Conservation (phyloP, 2,797 vertebrate species). For the Octomys mimax region DNA sequence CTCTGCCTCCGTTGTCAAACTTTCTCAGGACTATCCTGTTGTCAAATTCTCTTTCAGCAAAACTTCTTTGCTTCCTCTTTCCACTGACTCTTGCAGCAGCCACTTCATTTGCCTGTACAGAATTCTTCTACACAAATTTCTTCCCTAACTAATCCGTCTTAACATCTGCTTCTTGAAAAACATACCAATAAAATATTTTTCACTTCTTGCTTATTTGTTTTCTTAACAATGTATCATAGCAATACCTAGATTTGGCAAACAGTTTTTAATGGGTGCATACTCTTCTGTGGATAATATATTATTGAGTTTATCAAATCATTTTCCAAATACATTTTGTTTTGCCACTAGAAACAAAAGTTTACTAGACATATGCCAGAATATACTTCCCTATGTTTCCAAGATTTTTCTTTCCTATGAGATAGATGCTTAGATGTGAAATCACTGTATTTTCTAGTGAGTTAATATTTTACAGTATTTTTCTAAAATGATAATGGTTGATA, state of each 20-base stretch:
- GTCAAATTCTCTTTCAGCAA: background rate
- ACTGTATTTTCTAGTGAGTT: background rate
- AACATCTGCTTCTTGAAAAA: background rate
- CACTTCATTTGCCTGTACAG: background rate
- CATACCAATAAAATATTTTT: background rate
- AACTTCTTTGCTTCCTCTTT: background rate
- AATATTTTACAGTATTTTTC: background rate
- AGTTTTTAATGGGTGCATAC: background rate
- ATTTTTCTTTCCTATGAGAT: background rate
- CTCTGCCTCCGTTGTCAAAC: background rate
- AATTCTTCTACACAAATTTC: background rate
- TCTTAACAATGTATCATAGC: background rate
- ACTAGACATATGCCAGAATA: background rate
- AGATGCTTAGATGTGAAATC: background rate
- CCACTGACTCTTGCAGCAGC: background rate
- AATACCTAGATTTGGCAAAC: background rate
- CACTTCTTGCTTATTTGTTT: background rate
- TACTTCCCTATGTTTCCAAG: background rate
- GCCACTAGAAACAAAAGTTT: background rate
- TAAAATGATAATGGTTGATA: background rate
- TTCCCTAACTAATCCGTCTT: background rate
- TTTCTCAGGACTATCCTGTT: background rate
- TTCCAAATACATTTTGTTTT: background rate
- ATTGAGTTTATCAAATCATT: background rate
- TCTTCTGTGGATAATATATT: background rate